Evolutionary conservation across 2,797 vertebrate genomes (phyloP), one percentile per base, ranked within the genome.

Genomic region (Melanotaenia parkinsoni): DNA sequence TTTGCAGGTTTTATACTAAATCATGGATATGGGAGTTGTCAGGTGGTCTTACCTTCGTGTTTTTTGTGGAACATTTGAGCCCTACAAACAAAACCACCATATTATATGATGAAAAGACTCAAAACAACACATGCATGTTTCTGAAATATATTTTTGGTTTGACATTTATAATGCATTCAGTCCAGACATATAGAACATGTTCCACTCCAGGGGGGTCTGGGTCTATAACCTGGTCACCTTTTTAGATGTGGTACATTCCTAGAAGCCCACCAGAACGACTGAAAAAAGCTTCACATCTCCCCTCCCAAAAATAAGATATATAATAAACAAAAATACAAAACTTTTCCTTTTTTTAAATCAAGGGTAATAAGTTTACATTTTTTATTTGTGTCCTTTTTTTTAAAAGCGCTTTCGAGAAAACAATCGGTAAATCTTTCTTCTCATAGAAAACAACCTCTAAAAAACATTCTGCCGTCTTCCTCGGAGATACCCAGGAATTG

Each of bases 91-190:
- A 59, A 72, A 53, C 53, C 28, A 26, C 13, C 30, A 64, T n/a
- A 22, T 30, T 20, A 53, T 57, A 20, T 30, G 60, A 62, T 22
- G 38, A 14, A 22, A 50, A 22, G 65, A 50, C 24, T 56, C 63
- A 56, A 62, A 56, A 45, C 58, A 66, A 47, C 54, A 86, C 83
- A 70, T 30, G 50, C 38, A 66, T 73, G 73, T 88, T 83, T 91
- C 84, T 88, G 82, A 92, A 91, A 89, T 93, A 90, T 94, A 94
- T 95, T 93, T 95, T 95, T 94, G 92, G 93, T 93, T 93, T 86
- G 84, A 93, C 90, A 92, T 91, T 86, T 87, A 91, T 89, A 92
- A 87, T 91, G 88, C 87, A 91, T 91, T 91, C 84, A 91, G 75
- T 92, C 74, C 85, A 89, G 89, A 92, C 71, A 81, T 1, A 88